These are phyloP conservation scores for Macropodus opercularis DNA, from an alignment of 2,797 vertebrate genomes.

Conservation along the genomic window DNA sequence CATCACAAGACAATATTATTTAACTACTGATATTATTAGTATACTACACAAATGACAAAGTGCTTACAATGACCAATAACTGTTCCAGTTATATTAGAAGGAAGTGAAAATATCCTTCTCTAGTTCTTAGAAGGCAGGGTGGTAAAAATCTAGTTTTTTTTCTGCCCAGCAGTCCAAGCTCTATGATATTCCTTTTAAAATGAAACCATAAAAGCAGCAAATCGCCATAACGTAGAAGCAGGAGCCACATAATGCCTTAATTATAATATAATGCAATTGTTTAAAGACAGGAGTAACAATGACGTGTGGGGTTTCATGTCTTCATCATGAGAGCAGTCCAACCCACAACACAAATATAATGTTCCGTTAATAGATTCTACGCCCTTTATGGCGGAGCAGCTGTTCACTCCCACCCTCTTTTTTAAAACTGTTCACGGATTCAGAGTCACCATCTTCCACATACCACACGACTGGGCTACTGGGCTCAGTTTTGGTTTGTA, in stretches of 20 bases:
- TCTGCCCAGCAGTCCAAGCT: fast-evolving
- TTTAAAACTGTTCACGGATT: slow-evolving; percentile 34
- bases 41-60: neutral
- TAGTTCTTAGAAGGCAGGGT: neutral
- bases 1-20: neutral
- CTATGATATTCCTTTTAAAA: neutral
- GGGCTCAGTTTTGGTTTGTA: slow-evolving; percentile 43
- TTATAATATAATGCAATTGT: neutral
- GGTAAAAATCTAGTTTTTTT: neutral
- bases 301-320: neutral
- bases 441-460: slow-evolving; percentile 41
- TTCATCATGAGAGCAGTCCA: slow-evolving; percentile 8
- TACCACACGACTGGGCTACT: slow-evolving; percentile 19
- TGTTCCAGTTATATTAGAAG: neutral
- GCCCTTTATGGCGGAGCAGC: slow-evolving; percentile 12
- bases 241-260: neutral
- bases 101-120: neutral
- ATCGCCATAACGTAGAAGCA: neutral
- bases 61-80: no score
- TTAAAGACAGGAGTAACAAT: slow-evolving; percentile 4
- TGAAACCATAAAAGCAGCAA: neutral
- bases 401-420: slow-evolving; percentile 44
- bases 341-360: slow-evolving; percentile 28
- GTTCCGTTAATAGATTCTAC: slow-evolving; percentile 42
- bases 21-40: neutral